phyloP scores from a whole-genome alignment of 1,140 invertebrate species.

The Lasaia peninsularis region DNA sequence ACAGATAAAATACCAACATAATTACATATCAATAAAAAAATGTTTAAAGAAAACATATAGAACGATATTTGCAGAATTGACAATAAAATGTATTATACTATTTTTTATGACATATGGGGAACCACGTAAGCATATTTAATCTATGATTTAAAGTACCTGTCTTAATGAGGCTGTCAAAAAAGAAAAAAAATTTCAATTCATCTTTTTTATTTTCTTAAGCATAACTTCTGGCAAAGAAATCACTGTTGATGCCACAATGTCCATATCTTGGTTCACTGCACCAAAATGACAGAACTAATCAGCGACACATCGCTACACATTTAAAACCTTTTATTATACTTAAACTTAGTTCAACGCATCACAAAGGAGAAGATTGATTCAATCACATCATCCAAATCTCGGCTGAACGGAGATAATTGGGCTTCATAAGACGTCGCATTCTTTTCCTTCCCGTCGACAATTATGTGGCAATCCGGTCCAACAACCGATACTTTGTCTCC shows the following conservation, averaged over 20 bases:
- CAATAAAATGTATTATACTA: no score
- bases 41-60: no score
- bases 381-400: conserved; percentile 66
- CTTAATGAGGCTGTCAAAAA: neutral
- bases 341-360: conserved; percentile 48
- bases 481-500: conserved; percentile 55
- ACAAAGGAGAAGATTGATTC: conserved; percentile 69
- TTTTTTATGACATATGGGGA: no score
- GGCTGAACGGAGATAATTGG: conserved; percentile 66
- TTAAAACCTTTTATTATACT: neutral
- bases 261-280: conserved; percentile 2
- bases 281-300: neutral
- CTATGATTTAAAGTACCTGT: no score
- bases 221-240: neutral
- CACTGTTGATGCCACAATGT: neutral
- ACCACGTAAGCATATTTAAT: no score
- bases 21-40: no score
- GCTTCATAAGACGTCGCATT: conserved; percentile 44
- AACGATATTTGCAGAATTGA: no score
- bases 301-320: conserved; percentile 2
- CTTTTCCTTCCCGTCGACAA: conserved; percentile 58
- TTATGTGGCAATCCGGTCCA: conserved; percentile 48
- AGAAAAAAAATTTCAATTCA: neutral
- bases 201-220: neutral
- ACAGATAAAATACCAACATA: no score